Evolutionary conservation across 2,113 vertebrate species (phyloP), one percentile per base, ranked within the genome.

Genomic region (Oreocharis arfaki): DNA sequence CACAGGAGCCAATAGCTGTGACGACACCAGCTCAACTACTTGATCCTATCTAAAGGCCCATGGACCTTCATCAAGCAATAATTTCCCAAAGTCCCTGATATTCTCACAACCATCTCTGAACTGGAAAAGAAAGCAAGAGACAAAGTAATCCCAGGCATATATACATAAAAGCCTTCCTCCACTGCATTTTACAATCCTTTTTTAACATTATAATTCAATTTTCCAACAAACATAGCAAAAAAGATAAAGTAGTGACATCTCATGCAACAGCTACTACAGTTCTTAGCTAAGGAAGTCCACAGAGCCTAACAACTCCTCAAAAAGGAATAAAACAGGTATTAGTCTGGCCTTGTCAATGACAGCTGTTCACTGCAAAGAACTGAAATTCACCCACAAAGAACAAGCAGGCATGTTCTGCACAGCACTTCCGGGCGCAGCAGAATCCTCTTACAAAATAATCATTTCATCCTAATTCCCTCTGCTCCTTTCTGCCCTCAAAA

Each of bases 391-490:
- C 24, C 5, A 2, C 26, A 55, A 37, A 90, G 30, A 37, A 91
- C 65, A 73, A 85, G 60, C 11, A 28, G 47, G 87, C 3, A 0
- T 44, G 30, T 35, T 87, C 70, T 65, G 37, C 39, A 49, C 64
- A 61, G 44, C 32, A 5, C 49, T 64, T 75, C 73, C 33, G 5
- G 20, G 27, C 41, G n/a, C 2, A 0, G 33, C 41, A 89, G 23
- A 87, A 93, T 87, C 87, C 78, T 89, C 89, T 94, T 87, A 95
- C 3, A 87, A 89, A 87, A 57, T 63, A 80, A 91, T 82, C 5
- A 87, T 74, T 86, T 93, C 79, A 95, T 64, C 80, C 44, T 24
- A 23, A 1, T 90, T 85, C 52, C 87, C 86, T 86, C 76, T 59
- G 56, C 28, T 60, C 61, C 73, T 44, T 67, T 80, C 64, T 87